Evolutionary conservation across 2,888 invertebrate species (phyloP), one percentile per base, ranked within the genome.

Genomic region (Melanostoma mellinum): DNA sequence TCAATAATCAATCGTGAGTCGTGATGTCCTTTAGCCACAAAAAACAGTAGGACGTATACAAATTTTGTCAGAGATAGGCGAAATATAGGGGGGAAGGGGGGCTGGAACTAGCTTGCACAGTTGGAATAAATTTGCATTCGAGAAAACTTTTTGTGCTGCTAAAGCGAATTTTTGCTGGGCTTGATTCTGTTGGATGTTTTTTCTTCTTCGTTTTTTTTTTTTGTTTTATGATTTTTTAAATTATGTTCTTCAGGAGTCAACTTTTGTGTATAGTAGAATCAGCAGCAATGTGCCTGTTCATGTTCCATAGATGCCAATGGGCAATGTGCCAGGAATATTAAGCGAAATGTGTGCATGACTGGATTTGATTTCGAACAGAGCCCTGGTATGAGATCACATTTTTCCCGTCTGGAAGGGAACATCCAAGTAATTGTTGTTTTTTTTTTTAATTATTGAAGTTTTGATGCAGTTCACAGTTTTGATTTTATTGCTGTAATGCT

Each of bases 171-270:
- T 30, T 20, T 20, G 20, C 20, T 20, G 20, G 20, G 20, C 20
- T 20, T 20, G 20, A 20, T 20, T 20, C 20, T 20, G 20, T 20
- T 20, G 20, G 20, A 20, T 38, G 38, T 74, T 78, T 35, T 44
- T 33, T 38, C 8, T 40, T 40, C 9, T 53, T 30, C 10, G 33
- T 38, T 40, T 60, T 40, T 38, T 38, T 40, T 60, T 40, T 40
- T 8, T 40, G 10, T 55, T 56, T 44, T 61, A 20, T 20, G 55
- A 67, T 60, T 55, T 71, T 69, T 58, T 48, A 78, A 78, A 78
- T 73, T 82, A 82, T 82, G 73, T 82, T 56, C 73, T 63, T 78
- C 63, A 73, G 73, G 56, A 82, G 82, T 73, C 68, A 63, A 76
- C 77, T 72, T 53, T 50, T 42, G 32, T 32, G 44, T 35, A 67